phyloP scores from a whole-genome alignment of 2,888 invertebrate genomes.

The Terebella lapidaria region DNA sequence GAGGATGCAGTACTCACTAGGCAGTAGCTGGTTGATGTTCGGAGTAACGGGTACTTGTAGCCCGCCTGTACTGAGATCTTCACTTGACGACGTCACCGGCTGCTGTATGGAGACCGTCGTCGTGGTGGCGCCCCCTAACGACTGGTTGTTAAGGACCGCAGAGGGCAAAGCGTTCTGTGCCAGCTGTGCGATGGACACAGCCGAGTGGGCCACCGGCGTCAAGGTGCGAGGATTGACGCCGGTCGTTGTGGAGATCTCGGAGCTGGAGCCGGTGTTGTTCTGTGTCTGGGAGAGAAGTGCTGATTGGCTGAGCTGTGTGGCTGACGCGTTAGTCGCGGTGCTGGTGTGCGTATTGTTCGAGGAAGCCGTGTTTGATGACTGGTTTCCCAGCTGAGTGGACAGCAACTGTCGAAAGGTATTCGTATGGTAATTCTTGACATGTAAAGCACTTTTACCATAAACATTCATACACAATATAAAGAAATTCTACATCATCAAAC shows the following conservation, averaged over 20 bases:
- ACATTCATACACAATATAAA: too few species aligned
- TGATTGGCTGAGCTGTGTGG: too few species aligned
- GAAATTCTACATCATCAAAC: too few species aligned
- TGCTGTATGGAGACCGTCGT: slow-evolving; percentile 9
- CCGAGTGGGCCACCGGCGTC: not conserved
- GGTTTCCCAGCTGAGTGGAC: too few species aligned
- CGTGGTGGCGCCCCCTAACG: slow-evolving; percentile 7
- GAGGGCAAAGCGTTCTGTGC: slow-evolving; percentile 1
- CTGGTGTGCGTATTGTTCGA: too few species aligned
- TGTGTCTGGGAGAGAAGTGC: not conserved
- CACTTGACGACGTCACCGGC: not conserved
- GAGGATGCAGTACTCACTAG: too few species aligned
- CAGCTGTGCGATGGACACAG: slow-evolving; percentile 1
- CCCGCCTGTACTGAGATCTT: not conserved
- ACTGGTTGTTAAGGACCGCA: not conserved
- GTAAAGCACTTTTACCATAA: too few species aligned
- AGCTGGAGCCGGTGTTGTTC: too few species aligned
- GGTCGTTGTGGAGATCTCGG: not conserved
- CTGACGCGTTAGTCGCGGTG: too few species aligned
- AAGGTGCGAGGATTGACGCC: not conserved
- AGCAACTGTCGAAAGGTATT: too few species aligned
- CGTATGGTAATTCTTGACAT: too few species aligned
- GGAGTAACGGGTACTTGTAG: slow-evolving; percentile 15
- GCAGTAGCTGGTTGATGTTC: slow-evolving; percentile 31
- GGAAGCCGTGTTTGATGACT: too few species aligned